phyloP scores from a whole-genome alignment of 2,888 invertebrate species.

The Graphium colonna region DNA sequence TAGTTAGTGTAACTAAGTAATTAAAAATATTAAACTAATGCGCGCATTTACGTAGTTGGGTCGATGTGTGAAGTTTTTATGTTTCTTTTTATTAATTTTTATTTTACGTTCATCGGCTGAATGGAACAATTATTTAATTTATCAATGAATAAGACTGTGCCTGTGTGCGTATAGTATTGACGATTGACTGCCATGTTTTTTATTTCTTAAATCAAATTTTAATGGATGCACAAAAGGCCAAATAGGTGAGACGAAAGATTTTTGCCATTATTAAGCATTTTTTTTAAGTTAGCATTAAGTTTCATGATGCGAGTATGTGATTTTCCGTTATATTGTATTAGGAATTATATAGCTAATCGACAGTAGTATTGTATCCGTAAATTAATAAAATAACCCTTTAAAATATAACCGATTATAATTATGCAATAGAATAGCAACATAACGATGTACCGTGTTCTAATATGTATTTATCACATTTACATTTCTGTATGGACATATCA shows the following conservation, averaged over 20 bases:
- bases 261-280: conserved; percentile 22
- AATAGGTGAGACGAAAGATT: conserved; percentile 10
- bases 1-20: conserved; percentile 51
- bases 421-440: not conserved
- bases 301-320: conserved; percentile 24
- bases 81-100: conserved; percentile 17
- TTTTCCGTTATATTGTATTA: conserved; percentile 23
- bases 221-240: conserved; percentile 23
- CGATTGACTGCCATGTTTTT: conserved; percentile 55
- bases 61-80: conserved; percentile 38
- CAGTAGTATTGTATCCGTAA: conserved; percentile 9
- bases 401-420: conserved; percentile 1
- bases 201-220: conserved; percentile 35
- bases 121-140: conserved; percentile 45
- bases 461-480: not conserved
- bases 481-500: conserved; percentile 9
- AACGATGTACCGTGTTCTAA: not conserved
- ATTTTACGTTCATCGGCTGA: conserved; percentile 39
- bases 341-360: conserved; percentile 18
- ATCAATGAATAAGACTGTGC: conserved; percentile 65
- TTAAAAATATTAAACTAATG: conserved; percentile 44
- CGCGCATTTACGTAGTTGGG: conserved; percentile 60
- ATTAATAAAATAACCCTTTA: conserved; percentile 1
- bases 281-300: conserved; percentile 24
- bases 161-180: conserved; percentile 57